These are phyloP conservation scores for Madoqua kirkii DNA, from an alignment of 2,113 vertebrate species.

Conservation along the genomic window DNA sequence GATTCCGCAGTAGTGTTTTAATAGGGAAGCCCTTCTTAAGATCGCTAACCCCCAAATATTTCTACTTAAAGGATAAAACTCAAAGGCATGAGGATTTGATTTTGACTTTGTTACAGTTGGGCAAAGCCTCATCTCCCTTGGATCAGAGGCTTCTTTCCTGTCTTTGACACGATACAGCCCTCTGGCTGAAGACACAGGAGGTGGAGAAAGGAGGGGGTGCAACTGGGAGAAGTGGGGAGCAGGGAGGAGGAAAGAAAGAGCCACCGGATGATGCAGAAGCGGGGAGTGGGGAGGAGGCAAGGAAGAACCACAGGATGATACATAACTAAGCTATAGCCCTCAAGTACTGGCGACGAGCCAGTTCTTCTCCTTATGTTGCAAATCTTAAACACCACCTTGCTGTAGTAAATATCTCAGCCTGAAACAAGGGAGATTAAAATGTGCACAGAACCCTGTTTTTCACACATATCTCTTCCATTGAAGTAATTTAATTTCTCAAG, in stretches of 20 bases:
- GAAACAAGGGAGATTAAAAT: background rate
- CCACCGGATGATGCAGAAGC: background rate
- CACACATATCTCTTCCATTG: background rate
- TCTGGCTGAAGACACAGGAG: background rate
- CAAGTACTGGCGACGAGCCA: background rate
- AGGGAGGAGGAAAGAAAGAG: background rate
- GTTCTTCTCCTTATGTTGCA: background rate
- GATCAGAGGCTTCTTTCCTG: background rate
- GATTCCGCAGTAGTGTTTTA: background rate
- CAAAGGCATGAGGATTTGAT: background rate
- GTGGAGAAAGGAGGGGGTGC: background rate
- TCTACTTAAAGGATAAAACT: background rate
- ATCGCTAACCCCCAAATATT: background rate
- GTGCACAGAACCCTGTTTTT: background rate
- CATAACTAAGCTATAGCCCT: background rate
- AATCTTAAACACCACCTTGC: background rate
- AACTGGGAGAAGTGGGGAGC: background rate
- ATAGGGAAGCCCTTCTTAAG: background rate
- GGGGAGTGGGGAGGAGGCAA: background rate
- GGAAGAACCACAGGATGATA: background rate
- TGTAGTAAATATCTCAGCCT: background rate
- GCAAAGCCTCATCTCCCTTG: background rate
- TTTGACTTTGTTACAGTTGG: background rate
- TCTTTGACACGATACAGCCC: background rate
- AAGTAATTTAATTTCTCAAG: background rate